A percentile compares a stretch with the other conserved stretches of the same genome.
These are phyloP conservation scores for Apostichopus parvimensis DNA, from an alignment of 35 echinoderm and acorn worm species.

Conservation along the genomic window DNA sequence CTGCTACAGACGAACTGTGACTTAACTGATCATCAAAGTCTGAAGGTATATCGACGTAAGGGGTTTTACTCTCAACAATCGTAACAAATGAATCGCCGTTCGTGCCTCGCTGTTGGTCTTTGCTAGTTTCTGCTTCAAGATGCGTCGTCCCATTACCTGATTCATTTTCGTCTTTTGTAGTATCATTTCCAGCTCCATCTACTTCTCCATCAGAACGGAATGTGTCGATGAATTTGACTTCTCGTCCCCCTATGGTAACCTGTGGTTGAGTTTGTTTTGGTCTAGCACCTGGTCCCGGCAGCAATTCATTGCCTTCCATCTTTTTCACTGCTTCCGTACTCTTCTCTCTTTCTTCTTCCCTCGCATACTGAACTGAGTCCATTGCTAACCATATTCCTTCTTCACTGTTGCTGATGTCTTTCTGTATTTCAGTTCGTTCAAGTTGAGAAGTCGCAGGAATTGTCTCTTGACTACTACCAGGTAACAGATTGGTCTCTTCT, in stretches of 20 bases:
- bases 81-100: neutral
- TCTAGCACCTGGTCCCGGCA: neutral
- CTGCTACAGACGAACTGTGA: constrained; percentile 7
- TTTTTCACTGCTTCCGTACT: neutral
- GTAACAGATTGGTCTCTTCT: constrained; percentile 38
- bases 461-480: constrained; percentile 33
- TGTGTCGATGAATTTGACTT: constrained; percentile 18
- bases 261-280: neutral
- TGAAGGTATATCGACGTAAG: constrained; percentile 51
- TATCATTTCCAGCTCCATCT: neutral
- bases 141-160: neutral
- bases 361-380: neutral
- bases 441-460: neutral
- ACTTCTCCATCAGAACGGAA: neutral
- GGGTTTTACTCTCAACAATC: constrained; percentile 26
- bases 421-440: neutral
- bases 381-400: neutral
- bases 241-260: neutral
- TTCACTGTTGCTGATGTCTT: neutral
- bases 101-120: constrained; percentile 24
- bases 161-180: neutral
- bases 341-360: neutral
- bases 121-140: neutral
- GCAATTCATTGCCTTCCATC: neutral
- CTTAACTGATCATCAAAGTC: constrained; percentile 62